Conservation (phyloP, 2,113 vertebrate species). For the Neogobius melanostomus region DNA sequence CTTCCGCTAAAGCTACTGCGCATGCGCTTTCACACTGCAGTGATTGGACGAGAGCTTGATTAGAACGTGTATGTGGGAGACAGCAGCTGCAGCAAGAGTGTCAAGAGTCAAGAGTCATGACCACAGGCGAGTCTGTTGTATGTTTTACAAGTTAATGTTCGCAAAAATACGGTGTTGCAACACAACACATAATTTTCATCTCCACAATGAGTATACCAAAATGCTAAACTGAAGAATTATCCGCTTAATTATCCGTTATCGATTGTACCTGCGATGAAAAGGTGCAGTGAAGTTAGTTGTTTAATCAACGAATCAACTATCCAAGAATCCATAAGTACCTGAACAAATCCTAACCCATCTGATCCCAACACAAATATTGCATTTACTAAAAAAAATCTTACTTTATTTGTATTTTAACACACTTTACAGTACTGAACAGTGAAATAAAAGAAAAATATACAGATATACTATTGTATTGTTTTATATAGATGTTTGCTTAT, state of each 20-base stretch:
- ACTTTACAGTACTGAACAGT: conserved; percentile 85
- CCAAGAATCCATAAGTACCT: no score
- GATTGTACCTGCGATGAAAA: no score
- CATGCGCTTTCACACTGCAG: conserved; percentile 5
- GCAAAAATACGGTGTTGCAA: background rate
- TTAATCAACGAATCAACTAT: no score
- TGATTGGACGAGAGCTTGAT: conserved; percentile 43
- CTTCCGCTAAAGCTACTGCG: conserved; percentile 41
- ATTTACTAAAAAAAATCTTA: conserved; percentile 78
- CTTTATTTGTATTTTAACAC: conserved; percentile 85
- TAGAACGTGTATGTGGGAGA: conserved; percentile 6
- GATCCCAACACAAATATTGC: conserved; percentile 8
- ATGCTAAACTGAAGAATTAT: background rate
- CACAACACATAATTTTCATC: background rate
- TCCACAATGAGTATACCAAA: background rate
- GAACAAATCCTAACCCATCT: background rate
- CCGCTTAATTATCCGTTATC: background rate
- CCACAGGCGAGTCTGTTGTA: background rate
- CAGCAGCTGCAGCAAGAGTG: conserved; percentile 30
- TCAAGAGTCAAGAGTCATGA: conserved; percentile 24
- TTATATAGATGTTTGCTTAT: conserved; percentile 82
- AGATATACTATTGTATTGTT: conserved; percentile 79
- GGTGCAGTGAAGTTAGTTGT: no score
- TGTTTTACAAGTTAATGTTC: background rate
- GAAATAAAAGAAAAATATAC: conserved; percentile 85